phyloP scores from a whole-genome alignment of 2,113 vertebrate species.

The Pelvicachromis taeniatus region DNA sequence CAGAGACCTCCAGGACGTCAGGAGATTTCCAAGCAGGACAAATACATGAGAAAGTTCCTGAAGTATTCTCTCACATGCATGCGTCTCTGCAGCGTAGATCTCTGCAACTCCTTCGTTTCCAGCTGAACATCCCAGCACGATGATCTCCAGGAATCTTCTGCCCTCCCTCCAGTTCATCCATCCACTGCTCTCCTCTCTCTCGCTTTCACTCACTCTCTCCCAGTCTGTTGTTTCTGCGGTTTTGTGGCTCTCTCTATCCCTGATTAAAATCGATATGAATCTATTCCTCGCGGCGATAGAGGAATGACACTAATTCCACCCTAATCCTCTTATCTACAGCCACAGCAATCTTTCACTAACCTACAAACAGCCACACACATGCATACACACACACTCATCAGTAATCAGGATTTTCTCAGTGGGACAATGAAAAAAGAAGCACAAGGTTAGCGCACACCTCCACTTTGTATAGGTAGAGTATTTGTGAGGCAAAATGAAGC shows the following conservation, averaged over 20 bases:
- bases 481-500: not conserved
- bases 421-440: slow-evolving; percentile 38
- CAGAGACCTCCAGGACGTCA: not conserved
- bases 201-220: not conserved
- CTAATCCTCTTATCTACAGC: slow-evolving; percentile 71
- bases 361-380: slow-evolving; percentile 57
- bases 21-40: not conserved
- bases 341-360: slow-evolving; percentile 70
- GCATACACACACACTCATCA: slow-evolving; percentile 24
- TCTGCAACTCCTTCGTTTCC: not conserved
- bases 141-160: not conserved
- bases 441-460: slow-evolving; percentile 30
- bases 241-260: slow-evolving; percentile 26
- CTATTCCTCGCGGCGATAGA: slow-evolving; percentile 52
- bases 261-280: slow-evolving; percentile 75
- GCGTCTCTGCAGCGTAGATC: not conserved
- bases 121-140: not conserved
- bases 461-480: not conserved
- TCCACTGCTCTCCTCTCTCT: not conserved
- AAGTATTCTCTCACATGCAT: not conserved
- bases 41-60: not conserved
- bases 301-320: slow-evolving; percentile 74
- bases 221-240: slow-evolving; percentile 1
- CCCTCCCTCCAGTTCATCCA: not conserved
- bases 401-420: slow-evolving; percentile 55